Base-by-base conservation (phyloP, 2,888 invertebrate species). In the Lithosia quadra region DNA sequence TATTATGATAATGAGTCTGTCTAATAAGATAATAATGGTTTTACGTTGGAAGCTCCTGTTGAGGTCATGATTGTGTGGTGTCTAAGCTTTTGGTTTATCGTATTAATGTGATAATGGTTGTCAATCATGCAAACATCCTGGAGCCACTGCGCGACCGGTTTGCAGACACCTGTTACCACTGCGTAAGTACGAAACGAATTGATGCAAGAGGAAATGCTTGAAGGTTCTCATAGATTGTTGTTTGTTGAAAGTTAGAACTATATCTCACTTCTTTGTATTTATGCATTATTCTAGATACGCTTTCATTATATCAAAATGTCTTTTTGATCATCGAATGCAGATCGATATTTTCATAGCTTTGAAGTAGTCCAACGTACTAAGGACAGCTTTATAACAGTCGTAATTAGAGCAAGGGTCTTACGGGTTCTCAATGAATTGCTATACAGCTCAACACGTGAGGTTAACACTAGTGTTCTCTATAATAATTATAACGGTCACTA, bases 81-180 rank as follows among this genome's bases (percentile, higher is more conserved):
- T 86, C 82, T 76, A 81, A 88, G 93, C 91, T 92, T 92, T 83
- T 92, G 90, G 90, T 92, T 86, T 90, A 88, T 90, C 90, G 87
- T 93, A 94, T 94, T 94, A 95, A 94, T 94, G 88, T 93, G 86
- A 92, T 93, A 90, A 94, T 94, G 94, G 93, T 95, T 95, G 93
- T 94, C 94, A 90, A 92, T 94, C 94, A 94, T 94, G 95, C 95
- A 90, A 92, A 91, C 94, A 83, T 78, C 89, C 88, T 86, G 94
- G 94, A 92, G 93, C 88, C 86, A 84, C 88, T 87, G 87, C 86
- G 89, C 90, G 89, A 88, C 90, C 91, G 85, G 91, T 87, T 88
- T 86, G 93, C 93, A 87, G 92, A 88, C 90, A 88, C 84, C 90
- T 85, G 86, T 88, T 88, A 86, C 82, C 84, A 86, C 86, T 85